Base-by-base conservation (phyloP, 2,888 invertebrate genomes). In the Strigamia maritima region DNA sequence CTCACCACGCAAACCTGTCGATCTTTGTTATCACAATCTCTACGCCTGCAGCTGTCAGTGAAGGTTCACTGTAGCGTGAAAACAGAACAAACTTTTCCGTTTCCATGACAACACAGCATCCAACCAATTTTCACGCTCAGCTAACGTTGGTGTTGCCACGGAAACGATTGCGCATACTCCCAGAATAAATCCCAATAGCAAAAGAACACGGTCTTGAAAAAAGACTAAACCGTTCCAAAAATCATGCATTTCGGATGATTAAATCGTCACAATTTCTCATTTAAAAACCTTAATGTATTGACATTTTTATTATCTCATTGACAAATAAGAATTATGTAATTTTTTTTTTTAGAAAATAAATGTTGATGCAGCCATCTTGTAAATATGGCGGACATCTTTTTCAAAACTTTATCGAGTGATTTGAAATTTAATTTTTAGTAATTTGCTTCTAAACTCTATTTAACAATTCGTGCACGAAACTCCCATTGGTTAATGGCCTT, bases 61-160 rank as follows among this genome's bases (percentile, higher is more conserved):
- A 65, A 65, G 16, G 65, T 16, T 65, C 65, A 65, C 65, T 26
- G 26, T 14, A 65, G 65, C 65, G 26, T 65, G 65, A 65, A 65
- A 65, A 65, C 65, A 65, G 65, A 65, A 65, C 65, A 65, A 65
- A 65, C 65, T 65, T 65, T 65, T 65, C 65, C 65, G 65, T 65
- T 65, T 65, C 65, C 65, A 65, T 65, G 65, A 65, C 65, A 26
- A 65, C 65, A 65, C 65, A 65, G 65, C 65, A 65, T 65, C 65
- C 65, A 65, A 65, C 65, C 65, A 65, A 65, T 65, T 65, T 65
- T 65, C 65, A 65, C 65, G 65, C 65, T 65, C 65, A 65, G 65
- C 65, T 65, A 65, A 65, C 65, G 65, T 26, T 65, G 26, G 65
- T 26, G 65, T 65, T 65, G 65, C 65, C 65, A 65, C 24, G 65